These are phyloP conservation scores for Teleopsis dalmanni DNA, from an alignment of 1,140 invertebrate genomes.

Conservation along the genomic window DNA sequence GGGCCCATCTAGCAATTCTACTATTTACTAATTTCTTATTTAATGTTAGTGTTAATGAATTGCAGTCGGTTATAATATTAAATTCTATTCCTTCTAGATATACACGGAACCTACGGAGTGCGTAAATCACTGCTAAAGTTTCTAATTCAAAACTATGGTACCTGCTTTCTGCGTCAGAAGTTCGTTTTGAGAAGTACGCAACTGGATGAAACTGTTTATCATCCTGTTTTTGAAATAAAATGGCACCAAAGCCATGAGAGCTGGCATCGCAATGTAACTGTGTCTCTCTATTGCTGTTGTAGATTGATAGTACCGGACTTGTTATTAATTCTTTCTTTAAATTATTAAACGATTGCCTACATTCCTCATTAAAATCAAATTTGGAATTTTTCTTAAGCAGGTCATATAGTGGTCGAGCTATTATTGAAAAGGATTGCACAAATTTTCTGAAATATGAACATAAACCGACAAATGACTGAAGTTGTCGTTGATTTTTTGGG, in stretches of 20 bases:
- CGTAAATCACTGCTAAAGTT: not conserved
- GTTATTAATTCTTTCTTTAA: conserved; percentile 2
- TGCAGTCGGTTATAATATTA: not conserved
- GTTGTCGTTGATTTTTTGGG: not conserved
- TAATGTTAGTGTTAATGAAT: not conserved
- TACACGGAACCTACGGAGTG: not conserved
- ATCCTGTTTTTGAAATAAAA: not conserved
- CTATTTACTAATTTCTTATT: conserved; percentile 34
- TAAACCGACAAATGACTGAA: conserved; percentile 14
- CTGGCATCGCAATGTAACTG: not conserved
- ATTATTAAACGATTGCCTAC: not conserved
- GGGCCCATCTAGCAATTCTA: conserved; percentile 33
- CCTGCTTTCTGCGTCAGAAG: not conserved
- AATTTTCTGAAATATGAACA: conserved; percentile 12
- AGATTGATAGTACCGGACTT: conserved; percentile 17
- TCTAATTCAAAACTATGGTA: not conserved
- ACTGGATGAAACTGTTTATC: not conserved
- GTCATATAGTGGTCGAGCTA: not conserved
- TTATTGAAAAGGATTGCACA: not conserved
- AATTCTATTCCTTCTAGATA: not conserved
- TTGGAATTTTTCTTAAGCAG: not conserved
- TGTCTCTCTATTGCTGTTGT: conserved; percentile 1
- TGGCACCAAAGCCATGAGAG: not conserved
- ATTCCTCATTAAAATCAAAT: conserved; percentile 13
- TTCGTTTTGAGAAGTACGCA: not conserved